Conservation (phyloP, 2,113 vertebrate species). For the Otus sunia region DNA sequence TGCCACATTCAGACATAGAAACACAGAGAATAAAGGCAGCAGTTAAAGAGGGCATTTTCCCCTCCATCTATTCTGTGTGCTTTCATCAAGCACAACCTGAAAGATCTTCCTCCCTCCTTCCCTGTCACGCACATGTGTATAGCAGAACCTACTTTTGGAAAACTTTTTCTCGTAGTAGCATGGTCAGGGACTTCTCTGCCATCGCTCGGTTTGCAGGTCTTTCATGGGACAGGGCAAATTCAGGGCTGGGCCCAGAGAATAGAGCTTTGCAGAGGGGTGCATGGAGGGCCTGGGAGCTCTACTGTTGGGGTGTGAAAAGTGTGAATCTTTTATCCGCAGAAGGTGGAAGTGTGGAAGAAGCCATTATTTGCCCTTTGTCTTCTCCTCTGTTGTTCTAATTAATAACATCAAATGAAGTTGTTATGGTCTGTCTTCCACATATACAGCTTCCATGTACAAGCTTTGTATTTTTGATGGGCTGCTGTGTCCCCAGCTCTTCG, state of each 20-base stretch:
- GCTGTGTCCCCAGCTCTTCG: not conserved
- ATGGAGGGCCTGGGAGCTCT: not conserved
- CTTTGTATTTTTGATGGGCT: not conserved
- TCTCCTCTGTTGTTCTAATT: not conserved
- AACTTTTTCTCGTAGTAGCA: not conserved
- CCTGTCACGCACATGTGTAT: not conserved
- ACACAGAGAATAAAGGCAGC: not conserved
- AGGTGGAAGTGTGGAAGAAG: not conserved
- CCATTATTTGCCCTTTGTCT: not conserved
- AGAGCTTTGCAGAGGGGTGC: not conserved
- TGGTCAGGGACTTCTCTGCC: not conserved
- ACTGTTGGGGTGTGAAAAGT: not conserved
- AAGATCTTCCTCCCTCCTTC: not conserved
- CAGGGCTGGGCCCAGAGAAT: not conserved
- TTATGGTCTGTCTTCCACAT: not conserved
- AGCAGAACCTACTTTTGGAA: not conserved
- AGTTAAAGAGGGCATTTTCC: not conserved
- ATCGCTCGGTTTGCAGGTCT: not conserved
- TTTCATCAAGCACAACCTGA: not conserved
- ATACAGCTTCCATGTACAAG: not conserved
- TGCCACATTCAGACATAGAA: not conserved
- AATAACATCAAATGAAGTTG: not conserved
- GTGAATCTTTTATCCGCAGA: not conserved
- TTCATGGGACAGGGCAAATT: not conserved
- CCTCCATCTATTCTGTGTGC: not conserved